These are phyloP conservation scores for Trematomus loennbergii DNA, from an alignment of 2,113 vertebrate genomes.

Conservation along the genomic window DNA sequence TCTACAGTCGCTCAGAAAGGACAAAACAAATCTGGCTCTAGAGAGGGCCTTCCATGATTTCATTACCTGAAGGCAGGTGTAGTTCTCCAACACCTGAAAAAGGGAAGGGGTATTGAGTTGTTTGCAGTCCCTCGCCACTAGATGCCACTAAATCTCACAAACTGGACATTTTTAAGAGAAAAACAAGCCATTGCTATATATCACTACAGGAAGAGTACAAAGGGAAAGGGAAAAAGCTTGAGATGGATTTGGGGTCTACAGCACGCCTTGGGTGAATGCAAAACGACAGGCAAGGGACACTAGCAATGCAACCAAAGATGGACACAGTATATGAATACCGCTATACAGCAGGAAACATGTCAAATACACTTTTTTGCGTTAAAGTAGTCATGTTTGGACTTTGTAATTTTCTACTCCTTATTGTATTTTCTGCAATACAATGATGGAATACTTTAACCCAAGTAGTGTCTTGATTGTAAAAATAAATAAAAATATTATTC, in stretches of 20 bases:
- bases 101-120: too few relatives aligned
- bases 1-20: too few relatives aligned
- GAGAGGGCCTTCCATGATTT: too few relatives aligned
- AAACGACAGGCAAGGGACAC: constrained; percentile 31
- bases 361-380: constrained; percentile 37
- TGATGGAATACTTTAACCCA: constrained; percentile 10
- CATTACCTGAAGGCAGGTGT: too few relatives aligned
- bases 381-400: constrained; percentile 41
- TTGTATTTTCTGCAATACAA: constrained; percentile 35
- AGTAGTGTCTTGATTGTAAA: constrained; percentile 58
- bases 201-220: not conserved
- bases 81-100: too few relatives aligned
- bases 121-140: too few relatives aligned
- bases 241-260: constrained; percentile 18
- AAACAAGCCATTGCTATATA: constrained; percentile 1
- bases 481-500: constrained; percentile 76
- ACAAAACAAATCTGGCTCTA: too few relatives aligned
- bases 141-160: too few relatives aligned
- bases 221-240: constrained; percentile 20
- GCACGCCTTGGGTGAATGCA: not conserved
- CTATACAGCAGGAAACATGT: constrained; percentile 25
- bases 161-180: not conserved
- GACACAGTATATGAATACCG: constrained; percentile 17
- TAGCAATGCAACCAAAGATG: constrained; percentile 41
- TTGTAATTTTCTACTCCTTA: constrained; percentile 38